Conservation (phyloP, 2,888 invertebrate genomes). For the Germaria angustata region DNA sequence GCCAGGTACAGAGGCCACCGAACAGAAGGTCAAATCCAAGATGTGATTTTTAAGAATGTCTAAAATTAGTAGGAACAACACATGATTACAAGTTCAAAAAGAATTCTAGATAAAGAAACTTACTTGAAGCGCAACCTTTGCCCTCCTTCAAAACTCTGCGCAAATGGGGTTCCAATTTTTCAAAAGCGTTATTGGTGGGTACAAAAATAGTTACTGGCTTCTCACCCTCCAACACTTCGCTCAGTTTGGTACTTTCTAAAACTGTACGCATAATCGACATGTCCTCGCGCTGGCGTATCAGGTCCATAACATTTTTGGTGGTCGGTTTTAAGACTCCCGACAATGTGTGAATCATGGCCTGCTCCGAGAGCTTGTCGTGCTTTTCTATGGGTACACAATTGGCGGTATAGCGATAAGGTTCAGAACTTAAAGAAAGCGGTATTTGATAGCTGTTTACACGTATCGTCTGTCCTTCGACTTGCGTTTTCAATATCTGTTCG, state of each 20-base stretch:
- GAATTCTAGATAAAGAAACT: conserved; percentile 72
- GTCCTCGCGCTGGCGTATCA: conserved; percentile 82
- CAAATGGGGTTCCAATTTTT: conserved; percentile 81
- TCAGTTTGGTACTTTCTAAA: conserved; percentile 82
- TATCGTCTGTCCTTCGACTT: conserved; percentile 76
- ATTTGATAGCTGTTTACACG: conserved; percentile 78
- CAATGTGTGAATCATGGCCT: conserved; percentile 85
- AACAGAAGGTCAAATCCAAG: conserved; percentile 85
- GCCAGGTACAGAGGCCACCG: conserved; percentile 82
- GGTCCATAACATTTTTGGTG: conserved; percentile 82
- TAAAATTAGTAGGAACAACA: conserved; percentile 71
- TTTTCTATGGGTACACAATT: conserved; percentile 85
- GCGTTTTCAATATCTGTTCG: conserved; percentile 81
- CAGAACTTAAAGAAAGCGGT: conserved; percentile 72
- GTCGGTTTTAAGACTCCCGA: conserved; percentile 83
- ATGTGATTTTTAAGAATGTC: conserved; percentile 85
- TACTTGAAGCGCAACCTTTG: conserved; percentile 83
- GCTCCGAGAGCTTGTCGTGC: conserved; percentile 83
- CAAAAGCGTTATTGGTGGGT: conserved; percentile 85
- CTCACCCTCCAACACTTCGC: conserved; percentile 81
- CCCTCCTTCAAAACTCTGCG: conserved; percentile 82
- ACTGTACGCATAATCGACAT: conserved; percentile 82
- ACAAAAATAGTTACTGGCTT: conserved; percentile 84
- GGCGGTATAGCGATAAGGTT: conserved; percentile 81
- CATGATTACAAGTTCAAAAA: background rate